Evolutionary conservation across 2,888 invertebrate genomes (phyloP).

Genomic region (Tribolium freemani): DNA sequence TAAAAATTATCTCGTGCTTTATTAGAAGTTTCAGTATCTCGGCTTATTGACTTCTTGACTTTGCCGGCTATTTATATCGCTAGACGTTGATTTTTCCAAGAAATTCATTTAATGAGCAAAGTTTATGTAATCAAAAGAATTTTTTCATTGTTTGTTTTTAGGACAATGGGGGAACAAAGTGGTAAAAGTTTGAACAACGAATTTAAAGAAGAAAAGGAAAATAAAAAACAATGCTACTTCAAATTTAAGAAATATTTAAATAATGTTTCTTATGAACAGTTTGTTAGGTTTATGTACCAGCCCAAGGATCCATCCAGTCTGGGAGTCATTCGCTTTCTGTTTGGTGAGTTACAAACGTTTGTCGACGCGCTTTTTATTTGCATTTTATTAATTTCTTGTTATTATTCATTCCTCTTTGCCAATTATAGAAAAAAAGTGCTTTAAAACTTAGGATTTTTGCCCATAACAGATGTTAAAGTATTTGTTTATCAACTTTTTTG

Average conservation of each 20-base stretch:
- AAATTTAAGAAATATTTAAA: slow-evolving; percentile 64
- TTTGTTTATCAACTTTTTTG: too few relatives aligned
- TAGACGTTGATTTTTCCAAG: slow-evolving; percentile 3
- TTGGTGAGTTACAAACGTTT: slow-evolving; percentile 74
- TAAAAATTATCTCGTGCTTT: slow-evolving; percentile 35
- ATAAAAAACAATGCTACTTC: background rate
- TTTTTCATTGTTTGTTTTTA: background rate
- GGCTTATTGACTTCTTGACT: slow-evolving; percentile 46
- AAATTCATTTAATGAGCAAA: background rate
- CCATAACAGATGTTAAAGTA: too few relatives aligned
- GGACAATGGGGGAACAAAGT: slow-evolving; percentile 2
- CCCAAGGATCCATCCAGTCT: slow-evolving; percentile 84
- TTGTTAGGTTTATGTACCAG: slow-evolving; percentile 73
- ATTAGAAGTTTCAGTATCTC: slow-evolving; percentile 7
- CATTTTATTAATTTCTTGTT: too few relatives aligned
- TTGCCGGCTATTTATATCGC: slow-evolving; percentile 34
- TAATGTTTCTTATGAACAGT: slow-evolving; percentile 73
- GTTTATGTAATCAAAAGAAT: slow-evolving; percentile 4
- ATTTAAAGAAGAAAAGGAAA: background rate
- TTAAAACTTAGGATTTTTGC: too few relatives aligned
- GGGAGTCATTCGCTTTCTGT: slow-evolving; percentile 83
- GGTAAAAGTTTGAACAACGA: slow-evolving; percentile 1
- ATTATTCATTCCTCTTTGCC: too few relatives aligned
- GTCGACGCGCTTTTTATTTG: too few relatives aligned
- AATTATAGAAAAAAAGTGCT: too few relatives aligned